These are phyloP conservation scores for Drosophila pallidifrons DNA, from an alignment of 1,140 invertebrate species.

Conservation along the genomic window DNA sequence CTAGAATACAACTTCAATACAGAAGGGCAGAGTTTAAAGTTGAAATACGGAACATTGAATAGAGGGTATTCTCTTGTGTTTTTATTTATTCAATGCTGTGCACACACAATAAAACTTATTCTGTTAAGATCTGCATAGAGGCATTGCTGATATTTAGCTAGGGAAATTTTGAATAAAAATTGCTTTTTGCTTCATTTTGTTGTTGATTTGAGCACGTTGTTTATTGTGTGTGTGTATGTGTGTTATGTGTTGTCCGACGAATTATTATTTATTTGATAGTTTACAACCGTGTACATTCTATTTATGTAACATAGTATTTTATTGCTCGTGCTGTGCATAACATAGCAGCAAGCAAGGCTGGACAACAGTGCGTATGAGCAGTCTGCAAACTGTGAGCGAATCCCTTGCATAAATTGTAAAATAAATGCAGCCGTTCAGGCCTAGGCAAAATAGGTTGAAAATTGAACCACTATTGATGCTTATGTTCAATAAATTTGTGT, in stretches of 20 bases:
- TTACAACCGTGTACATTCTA: slow-evolving; percentile 30
- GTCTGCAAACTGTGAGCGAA: slow-evolving; percentile 18
- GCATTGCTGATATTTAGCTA: too few relatives aligned
- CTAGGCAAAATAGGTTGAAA: slow-evolving; percentile 52
- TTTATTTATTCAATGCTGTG: too few relatives aligned
- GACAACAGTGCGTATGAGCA: slow-evolving; percentile 15
- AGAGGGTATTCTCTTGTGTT: too few relatives aligned
- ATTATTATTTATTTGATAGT: slow-evolving; percentile 52
- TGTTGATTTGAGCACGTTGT: slow-evolving; percentile 17
- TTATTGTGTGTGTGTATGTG: slow-evolving; percentile 15
- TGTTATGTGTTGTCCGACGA: slow-evolving; percentile 24
- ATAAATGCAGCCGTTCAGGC: slow-evolving; percentile 48
- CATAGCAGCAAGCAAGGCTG: background rate
- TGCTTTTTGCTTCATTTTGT: background rate
- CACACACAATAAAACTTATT: too few relatives aligned
- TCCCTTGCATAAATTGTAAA: slow-evolving; percentile 55
- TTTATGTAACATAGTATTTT: slow-evolving; percentile 29
- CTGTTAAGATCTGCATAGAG: too few relatives aligned
- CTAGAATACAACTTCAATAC: too few relatives aligned
- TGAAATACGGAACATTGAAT: too few relatives aligned
- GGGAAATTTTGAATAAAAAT: slow-evolving; percentile 2
- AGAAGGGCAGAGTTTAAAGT: too few relatives aligned
- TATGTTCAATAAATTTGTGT: slow-evolving; percentile 58
- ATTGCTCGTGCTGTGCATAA: slow-evolving; percentile 12
- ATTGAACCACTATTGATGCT: slow-evolving; percentile 70